These are phyloP conservation scores for Paelopatides confundens DNA, from an alignment of 53 echinoderm and acorn worm genomes.

Conservation along the genomic window DNA sequence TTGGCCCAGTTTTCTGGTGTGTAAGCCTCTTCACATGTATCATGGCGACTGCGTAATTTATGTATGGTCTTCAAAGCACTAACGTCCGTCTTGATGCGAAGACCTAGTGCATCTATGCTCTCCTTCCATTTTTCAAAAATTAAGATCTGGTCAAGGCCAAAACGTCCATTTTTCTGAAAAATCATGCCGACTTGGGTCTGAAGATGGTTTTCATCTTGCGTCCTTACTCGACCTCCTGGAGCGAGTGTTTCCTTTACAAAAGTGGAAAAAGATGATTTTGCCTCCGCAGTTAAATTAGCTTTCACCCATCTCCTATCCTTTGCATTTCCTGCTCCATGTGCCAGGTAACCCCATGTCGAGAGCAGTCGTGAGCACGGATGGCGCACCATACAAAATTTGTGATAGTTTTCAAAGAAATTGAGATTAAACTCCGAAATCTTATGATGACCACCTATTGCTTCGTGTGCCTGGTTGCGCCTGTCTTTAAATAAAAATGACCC, in stretches of 20 bases:
- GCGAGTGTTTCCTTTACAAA: not conserved
- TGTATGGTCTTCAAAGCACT: not conserved
- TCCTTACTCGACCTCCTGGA: not conserved
- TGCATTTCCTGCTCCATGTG: not conserved
- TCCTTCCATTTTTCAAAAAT: not conserved
- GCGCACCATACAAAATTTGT: constrained; percentile 5
- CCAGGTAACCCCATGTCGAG: constrained; percentile 11
- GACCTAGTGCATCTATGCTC: not conserved
- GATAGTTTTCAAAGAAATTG: not conserved
- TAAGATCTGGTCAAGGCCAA: not conserved
- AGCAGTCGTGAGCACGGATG: constrained; percentile 17
- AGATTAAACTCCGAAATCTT: not conserved
- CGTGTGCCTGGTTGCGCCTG: not conserved
- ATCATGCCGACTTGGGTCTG: constrained; percentile 15
- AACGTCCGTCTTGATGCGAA: not conserved
- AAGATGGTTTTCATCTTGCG: not conserved
- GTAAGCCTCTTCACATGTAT: not conserved
- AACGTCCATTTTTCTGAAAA: too few relatives aligned
- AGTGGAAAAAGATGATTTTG: not conserved
- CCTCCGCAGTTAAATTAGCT: not conserved
- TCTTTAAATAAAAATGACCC: not conserved
- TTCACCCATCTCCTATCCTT: not conserved
- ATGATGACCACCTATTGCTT: not conserved
- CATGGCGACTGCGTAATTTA: not conserved
- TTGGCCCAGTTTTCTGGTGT: too few relatives aligned